Base-by-base conservation (phyloP, 2,888 invertebrate species). In the Eupithecia abbreviata region DNA sequence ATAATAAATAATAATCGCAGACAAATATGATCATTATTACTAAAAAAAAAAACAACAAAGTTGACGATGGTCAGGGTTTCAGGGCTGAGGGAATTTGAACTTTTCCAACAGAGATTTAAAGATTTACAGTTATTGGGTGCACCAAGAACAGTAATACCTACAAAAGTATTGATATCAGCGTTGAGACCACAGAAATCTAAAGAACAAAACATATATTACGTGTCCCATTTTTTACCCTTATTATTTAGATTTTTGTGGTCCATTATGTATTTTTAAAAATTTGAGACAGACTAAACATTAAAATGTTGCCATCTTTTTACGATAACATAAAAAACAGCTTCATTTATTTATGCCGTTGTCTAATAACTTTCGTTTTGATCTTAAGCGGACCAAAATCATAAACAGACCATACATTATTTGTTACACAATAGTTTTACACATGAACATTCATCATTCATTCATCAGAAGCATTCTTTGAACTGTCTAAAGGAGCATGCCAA, bases 1-100 rank as follows among this genome's bases (percentile, higher is more conserved):
- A 92, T 86, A 93, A 94, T 94, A 93, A 93, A 93, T 93, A 73
- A 76, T 66, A 92, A 91, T 89, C 84, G 86, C 88, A 88, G 90
- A 89, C 85, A 91, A 88, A 87, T 51, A 58, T 58, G n/a, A 69
- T 69, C 43, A 45, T 68, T 68, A 45, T 68, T 68, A n/a, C 42
- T 45, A 68, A 30, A 55, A 68, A 70, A 67, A 45, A 45, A 10
- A 43, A 45, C n/a, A n/a, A n/a, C 68, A n/a, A 68, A 43, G 67
- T 9, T 67, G 45, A 67, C 10, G 10, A 18, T 67, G 67, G 42
- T 58, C 18, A 58, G 58, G 12, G 30, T 30, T 58, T 51, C 58
- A 30, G 30, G 4, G 62, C 62, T 2, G 12, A 62, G 30, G 4
- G 18, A 30, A 30, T 30, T 30, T 18, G 18, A 62, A 62, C 30